These are phyloP conservation scores for Benthosema pterotum DNA, from an alignment of 2,797 vertebrate genomes.

Conservation along the genomic window DNA sequence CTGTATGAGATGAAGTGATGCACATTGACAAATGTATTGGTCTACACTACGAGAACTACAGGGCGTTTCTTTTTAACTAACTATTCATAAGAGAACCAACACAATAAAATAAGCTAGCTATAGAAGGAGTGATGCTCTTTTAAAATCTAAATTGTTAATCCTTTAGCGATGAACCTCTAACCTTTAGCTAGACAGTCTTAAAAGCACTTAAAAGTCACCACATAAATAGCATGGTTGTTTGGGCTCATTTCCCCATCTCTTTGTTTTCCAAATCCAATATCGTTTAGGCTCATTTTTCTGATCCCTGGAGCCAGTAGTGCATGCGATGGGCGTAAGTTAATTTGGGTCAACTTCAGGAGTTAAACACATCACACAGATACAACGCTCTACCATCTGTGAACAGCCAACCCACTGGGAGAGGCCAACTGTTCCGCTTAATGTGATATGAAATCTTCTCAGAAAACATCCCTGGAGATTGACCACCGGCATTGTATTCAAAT, in stretches of 20 bases:
- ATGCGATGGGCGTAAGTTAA: constrained; percentile 49
- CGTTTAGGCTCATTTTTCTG: constrained; percentile 33
- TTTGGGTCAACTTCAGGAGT: constrained; percentile 59
- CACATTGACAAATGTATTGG: background rate
- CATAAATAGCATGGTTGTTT: background rate
- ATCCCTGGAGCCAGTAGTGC: constrained; percentile 33
- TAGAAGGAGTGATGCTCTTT: background rate
- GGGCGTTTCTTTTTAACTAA: constrained; percentile 8
- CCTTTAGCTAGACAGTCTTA: no score
- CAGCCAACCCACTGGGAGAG: constrained; percentile 48
- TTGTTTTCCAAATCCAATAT: constrained; percentile 21
- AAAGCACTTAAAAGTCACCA: background rate
- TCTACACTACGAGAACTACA: constrained; percentile 4
- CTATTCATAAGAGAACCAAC: background rate
- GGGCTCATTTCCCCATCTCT: background rate
- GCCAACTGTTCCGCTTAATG: constrained; percentile 67
- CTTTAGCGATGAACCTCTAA: background rate
- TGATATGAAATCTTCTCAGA: constrained; percentile 55
- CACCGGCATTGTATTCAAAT: constrained; percentile 43
- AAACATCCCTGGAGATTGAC: constrained; percentile 51
- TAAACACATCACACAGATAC: constrained; percentile 49
- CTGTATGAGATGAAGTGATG: constrained; percentile 6
- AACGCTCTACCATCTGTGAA: constrained; percentile 62
- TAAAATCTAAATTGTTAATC: background rate
- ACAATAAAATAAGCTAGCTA: background rate